Conservation (phyloP, 2,888 invertebrate genomes). For the Scaptomyza cyrtandrae region DNA sequence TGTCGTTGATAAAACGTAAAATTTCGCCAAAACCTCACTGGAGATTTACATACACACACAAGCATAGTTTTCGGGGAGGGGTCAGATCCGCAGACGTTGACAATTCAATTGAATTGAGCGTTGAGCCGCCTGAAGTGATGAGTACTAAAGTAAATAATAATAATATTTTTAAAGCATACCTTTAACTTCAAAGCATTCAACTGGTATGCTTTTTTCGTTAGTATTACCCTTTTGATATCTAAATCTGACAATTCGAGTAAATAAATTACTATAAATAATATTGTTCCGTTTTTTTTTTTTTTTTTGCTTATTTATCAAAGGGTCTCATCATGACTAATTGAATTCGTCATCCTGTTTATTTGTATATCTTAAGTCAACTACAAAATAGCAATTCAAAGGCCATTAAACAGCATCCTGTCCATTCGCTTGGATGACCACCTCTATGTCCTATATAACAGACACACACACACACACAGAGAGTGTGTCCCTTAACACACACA, state of each 20-base stretch:
- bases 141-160: not conserved
- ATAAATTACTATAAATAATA: too few species aligned
- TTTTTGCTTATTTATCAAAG: conserved; percentile 11
- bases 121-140: not conserved
- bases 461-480: conserved; percentile 2
- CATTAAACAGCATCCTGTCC: conserved; percentile 28
- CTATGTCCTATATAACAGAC: conserved; percentile 9
- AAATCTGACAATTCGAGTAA: too few species aligned
- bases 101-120: conserved; percentile 30
- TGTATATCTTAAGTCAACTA: conserved; percentile 15
- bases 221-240: too few species aligned
- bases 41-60: not conserved
- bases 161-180: not conserved
- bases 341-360: conserved; percentile 24
- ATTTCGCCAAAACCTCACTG: conserved; percentile 48
- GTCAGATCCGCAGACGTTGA: conserved; percentile 29
- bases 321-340: conserved; percentile 19
- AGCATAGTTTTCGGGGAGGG: not conserved
- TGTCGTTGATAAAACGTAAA: conserved; percentile 62
- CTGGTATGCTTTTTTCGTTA: too few species aligned
- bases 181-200: too few species aligned
- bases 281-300: not conserved
- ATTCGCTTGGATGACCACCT: conserved; percentile 19
- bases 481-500: conserved; percentile 18
- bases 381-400: conserved; percentile 13